These are phyloP conservation scores for Lamprotornis superbus DNA, from an alignment of 2,113 vertebrate species.

Conservation along the genomic window DNA sequence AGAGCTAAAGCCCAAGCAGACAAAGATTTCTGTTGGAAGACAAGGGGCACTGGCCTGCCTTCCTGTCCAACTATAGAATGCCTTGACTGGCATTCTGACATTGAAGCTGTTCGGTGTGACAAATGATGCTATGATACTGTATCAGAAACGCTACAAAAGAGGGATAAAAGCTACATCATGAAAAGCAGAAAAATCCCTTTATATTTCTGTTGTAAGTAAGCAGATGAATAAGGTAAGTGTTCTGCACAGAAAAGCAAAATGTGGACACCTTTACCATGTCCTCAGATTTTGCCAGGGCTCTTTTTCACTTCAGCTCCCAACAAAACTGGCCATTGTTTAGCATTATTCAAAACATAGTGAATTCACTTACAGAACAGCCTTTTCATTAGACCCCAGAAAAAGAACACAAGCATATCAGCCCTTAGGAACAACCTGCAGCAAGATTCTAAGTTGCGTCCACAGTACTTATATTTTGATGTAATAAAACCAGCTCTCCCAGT, in stretches of 20 bases:
- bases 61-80: background rate
- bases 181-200: background rate
- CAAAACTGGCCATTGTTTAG: background rate
- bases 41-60: background rate
- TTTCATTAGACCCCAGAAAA: background rate
- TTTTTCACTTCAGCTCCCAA: background rate
- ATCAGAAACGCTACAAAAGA: background rate
- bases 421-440: constrained; percentile 9
- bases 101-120: background rate
- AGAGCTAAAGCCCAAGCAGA: background rate
- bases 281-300: background rate
- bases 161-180: background rate
- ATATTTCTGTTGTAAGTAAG: background rate
- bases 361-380: background rate
- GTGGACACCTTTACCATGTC: background rate
- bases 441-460: background rate
- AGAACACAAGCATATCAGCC: background rate
- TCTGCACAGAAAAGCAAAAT: background rate
- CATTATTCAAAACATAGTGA: background rate
- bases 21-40: background rate
- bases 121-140: background rate
- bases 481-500: constrained; percentile 31
- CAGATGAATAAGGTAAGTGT: background rate
- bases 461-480: constrained; percentile 48
- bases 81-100: background rate